Conservation (phyloP, 2,888 invertebrate genomes). For the Biston stratarius region DNA sequence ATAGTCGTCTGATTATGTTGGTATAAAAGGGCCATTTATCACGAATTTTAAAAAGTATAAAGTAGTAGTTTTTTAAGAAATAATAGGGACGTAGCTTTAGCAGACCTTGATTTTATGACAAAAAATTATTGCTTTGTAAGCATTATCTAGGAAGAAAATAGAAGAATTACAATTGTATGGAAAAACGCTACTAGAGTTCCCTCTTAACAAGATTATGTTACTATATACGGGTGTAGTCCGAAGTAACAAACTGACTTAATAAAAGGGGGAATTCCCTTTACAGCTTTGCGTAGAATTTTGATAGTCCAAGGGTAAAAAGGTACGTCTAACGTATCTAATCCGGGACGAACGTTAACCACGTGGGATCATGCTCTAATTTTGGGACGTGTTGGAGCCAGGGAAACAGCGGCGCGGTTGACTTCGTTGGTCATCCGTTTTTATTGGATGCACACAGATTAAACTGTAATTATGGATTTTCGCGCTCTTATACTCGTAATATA, state of each 20-base stretch:
- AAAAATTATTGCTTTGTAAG: too few relatives aligned
- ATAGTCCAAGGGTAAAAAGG: conserved; percentile 34
- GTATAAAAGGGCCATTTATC: too few relatives aligned
- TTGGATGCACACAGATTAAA: background rate
- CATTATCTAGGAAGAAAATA: too few relatives aligned
- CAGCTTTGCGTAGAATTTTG: conserved; percentile 30
- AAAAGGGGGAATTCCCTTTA: conserved; percentile 35
- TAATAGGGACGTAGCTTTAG: too few relatives aligned
- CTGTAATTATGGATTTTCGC: background rate
- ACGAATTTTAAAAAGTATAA: too few relatives aligned
- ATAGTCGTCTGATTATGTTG: too few relatives aligned
- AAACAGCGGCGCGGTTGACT: background rate
- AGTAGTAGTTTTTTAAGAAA: too few relatives aligned
- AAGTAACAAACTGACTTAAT: conserved; percentile 27
- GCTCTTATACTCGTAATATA: background rate
- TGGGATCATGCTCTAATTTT: conserved; percentile 42
- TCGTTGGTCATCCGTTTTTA: background rate
- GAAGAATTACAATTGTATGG: too few relatives aligned
- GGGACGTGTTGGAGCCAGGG: conserved; percentile 20
- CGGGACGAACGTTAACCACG: conserved; percentile 37
- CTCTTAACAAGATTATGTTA: conserved; percentile 3
- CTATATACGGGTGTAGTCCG: background rate
- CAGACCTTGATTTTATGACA: too few relatives aligned
- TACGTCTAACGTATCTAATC: conserved; percentile 31
- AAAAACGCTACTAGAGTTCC: background rate